A percentile compares a stretch with the other conserved stretches of the same genome.
These are phyloP conservation scores for Gila orcuttii DNA, from an alignment of 2,113 vertebrate species.

Conservation along the genomic window DNA sequence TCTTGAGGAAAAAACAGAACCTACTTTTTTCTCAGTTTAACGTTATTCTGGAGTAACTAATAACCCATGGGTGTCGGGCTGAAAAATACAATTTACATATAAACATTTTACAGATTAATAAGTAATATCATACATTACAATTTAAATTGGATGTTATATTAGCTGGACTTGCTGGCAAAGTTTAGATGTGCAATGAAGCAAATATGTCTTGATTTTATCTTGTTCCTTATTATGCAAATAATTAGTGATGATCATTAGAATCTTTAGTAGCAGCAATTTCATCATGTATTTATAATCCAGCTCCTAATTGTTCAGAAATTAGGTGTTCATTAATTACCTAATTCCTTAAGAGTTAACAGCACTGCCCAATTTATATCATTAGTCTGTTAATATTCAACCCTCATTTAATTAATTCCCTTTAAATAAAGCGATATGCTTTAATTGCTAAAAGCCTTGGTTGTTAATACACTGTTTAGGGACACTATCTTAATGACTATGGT, in stretches of 20 bases:
- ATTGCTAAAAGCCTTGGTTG: conserved; percentile 34
- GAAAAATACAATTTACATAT: not conserved
- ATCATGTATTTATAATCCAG: not conserved
- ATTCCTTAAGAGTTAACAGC: not conserved
- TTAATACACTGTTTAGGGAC: conserved; percentile 43
- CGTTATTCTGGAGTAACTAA: not conserved
- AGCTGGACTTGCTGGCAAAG: not conserved
- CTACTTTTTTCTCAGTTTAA: not conserved
- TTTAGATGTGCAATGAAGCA: not conserved
- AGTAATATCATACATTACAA: not conserved
- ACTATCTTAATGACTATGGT: conserved; percentile 39
- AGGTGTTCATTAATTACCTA: not conserved
- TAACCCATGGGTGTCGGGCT: not conserved
- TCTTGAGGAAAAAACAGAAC: not conserved
- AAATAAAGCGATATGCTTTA: conserved; percentile 24
- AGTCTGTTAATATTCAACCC: conserved; percentile 22
- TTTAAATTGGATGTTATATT: not conserved
- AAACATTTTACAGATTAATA: not conserved
- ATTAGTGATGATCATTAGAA: not conserved
- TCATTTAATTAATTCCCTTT: conserved; percentile 27
- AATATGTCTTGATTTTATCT: not conserved
- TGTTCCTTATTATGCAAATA: not conserved
- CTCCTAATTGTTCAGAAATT: not conserved
- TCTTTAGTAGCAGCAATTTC: not conserved
- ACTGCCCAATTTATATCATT: not conserved